Percentiles rank a stretch among this genome's conserved stretches.
Evolutionary conservation across 2,113 vertebrate genomes (phyloP).

Genomic region (Carassius carassius): DNA sequence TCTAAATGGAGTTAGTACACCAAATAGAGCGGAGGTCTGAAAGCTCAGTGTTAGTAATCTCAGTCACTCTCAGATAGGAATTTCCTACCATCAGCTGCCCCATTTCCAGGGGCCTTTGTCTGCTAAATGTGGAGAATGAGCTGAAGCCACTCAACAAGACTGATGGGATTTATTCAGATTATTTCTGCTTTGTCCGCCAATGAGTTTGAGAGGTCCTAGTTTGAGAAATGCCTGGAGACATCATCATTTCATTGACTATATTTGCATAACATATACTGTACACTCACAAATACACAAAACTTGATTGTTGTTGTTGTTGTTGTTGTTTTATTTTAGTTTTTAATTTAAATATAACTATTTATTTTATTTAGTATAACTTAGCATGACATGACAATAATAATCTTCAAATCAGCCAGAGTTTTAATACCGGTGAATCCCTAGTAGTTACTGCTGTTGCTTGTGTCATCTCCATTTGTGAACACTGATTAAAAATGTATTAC

Average conservation of each 20-base stretch:
- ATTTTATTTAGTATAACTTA: neutral
- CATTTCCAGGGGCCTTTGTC: constrained; percentile 38
- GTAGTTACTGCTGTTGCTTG: neutral
- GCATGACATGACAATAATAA: neutral
- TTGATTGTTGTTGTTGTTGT: neutral
- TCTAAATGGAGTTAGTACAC: constrained; percentile 31
- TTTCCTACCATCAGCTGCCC: constrained; percentile 40
- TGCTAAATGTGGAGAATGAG: constrained; percentile 32
- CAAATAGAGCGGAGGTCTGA: constrained; percentile 19
- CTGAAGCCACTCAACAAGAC: constrained; percentile 1
- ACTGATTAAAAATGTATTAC: neutral
- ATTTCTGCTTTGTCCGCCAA: neutral
- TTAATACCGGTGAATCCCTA: neutral
- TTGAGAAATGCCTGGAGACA: neutral
- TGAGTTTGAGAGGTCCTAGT: constrained; percentile 10
- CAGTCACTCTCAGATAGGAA: constrained; percentile 25
- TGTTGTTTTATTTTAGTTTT: neutral
- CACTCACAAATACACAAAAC: neutral
- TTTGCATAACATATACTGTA: neutral
- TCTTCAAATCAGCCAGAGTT: neutral
- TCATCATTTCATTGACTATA: neutral
- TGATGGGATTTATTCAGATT: constrained; percentile 39
- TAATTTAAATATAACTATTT: too few species aligned
- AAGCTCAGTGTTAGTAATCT: constrained; percentile 27
- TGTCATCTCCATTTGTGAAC: neutral